phyloP scores from a whole-genome alignment of 2,797 vertebrate genomes.

The Poecilia wingei region DNA sequence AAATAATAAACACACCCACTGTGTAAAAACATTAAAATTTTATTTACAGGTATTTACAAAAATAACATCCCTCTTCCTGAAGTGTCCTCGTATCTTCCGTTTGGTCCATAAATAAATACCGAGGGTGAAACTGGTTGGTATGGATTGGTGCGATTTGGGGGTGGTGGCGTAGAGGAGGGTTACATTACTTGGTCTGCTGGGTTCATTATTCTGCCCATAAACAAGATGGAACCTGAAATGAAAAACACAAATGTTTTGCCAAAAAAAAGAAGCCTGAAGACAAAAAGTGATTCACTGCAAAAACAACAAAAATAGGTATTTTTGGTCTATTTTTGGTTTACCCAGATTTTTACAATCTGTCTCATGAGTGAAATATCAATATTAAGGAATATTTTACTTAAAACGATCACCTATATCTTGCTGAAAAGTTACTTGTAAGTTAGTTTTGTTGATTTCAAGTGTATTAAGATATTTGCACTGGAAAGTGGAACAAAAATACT shows the following conservation, averaged over 20 bases:
- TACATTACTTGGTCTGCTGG: constrained; percentile 74
- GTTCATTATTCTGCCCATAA: constrained; percentile 89
- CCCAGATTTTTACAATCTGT: no score
- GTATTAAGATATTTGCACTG: no score
- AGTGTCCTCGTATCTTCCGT: constrained; percentile 49
- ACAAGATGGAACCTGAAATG: constrained; percentile 86
- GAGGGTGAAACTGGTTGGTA: constrained; percentile 36
- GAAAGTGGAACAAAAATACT: neutral
- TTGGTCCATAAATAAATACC: constrained; percentile 77
- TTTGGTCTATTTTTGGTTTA: no score
- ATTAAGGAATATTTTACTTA: no score
- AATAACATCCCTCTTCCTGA: constrained; percentile 76
- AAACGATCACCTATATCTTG: no score
- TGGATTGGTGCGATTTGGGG: constrained; percentile 1
- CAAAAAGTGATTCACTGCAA: no score
- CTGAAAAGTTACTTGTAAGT: no score
- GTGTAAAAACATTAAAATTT: constrained; percentile 78
- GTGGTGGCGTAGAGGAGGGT: constrained; percentile 1
- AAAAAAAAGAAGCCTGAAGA: neutral
- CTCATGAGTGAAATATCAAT: no score
- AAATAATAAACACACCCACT: constrained; percentile 18
- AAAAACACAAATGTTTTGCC: neutral
- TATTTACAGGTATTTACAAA: constrained; percentile 85
- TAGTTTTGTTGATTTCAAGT: no score
- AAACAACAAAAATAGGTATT: no score